phyloP scores from a whole-genome alignment of 2,888 invertebrate genomes.

The Leptopterna dolabrata region DNA sequence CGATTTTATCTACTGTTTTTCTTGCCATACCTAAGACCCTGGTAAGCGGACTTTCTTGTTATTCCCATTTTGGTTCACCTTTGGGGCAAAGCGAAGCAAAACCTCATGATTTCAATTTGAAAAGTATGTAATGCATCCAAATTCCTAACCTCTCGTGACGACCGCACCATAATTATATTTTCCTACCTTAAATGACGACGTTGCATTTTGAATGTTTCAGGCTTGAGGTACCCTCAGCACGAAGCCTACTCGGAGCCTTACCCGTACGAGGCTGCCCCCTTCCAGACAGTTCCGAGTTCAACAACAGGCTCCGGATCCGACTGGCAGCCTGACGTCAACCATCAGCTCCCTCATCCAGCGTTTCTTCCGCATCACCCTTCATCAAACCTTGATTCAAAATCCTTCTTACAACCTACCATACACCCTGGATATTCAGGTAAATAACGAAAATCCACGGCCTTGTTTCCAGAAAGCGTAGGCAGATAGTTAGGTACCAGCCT shows the following conservation, averaged over 20 bases:
- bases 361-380: slow-evolving; percentile 70
- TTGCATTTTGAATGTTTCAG: neutral
- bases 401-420: slow-evolving; percentile 73
- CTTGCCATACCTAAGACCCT: no score
- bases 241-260: slow-evolving; percentile 70
- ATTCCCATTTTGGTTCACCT: no score
- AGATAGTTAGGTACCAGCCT: no score
- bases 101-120: no score
- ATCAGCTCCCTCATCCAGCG: slow-evolving; percentile 64
- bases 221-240: slow-evolving; percentile 66
- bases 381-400: slow-evolving; percentile 69
- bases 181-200: no score
- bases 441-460: slow-evolving; percentile 17
- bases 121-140: no score
- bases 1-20: no score
- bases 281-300: slow-evolving; percentile 78
- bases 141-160: no score
- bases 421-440: slow-evolving; percentile 70
- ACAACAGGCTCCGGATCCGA: slow-evolving; percentile 60
- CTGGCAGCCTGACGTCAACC: slow-evolving; percentile 61
- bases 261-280: slow-evolving; percentile 76
- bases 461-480: neutral
- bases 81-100: no score
- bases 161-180: no score
- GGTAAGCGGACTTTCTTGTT: no score